phyloP scores from a whole-genome alignment of 1,140 invertebrate species.

The Zaprionus davidi region DNA sequence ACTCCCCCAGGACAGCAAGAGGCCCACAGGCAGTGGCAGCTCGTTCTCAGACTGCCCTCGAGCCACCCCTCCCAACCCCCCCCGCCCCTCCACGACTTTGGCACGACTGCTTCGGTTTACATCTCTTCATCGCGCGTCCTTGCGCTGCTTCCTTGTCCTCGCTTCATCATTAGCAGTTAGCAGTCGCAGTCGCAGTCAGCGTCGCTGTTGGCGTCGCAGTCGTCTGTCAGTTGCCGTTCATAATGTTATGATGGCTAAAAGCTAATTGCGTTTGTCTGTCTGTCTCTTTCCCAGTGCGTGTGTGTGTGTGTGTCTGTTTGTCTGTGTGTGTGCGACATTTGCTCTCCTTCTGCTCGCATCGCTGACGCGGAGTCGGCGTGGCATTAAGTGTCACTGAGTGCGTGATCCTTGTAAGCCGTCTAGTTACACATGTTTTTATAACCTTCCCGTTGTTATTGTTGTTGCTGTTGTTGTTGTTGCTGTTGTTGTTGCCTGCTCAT shows the following conservation, averaged over 20 bases:
- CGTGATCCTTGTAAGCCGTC: conserved; percentile 81
- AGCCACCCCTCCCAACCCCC: background rate
- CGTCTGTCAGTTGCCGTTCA: conserved; percentile 71
- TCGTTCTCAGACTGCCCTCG: background rate
- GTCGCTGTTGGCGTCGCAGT: conserved; percentile 47
- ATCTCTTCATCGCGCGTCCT: conserved; percentile 21
- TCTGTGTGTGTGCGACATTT: conserved; percentile 63
- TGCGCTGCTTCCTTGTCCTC: conserved; percentile 22
- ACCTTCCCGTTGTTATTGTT: conserved; percentile 52
- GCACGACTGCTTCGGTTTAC: conserved; percentile 41
- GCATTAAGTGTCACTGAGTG: conserved; percentile 81
- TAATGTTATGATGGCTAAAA: conserved; percentile 83
- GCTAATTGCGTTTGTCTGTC: conserved; percentile 80
- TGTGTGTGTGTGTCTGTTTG: background rate
- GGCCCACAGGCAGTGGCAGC: background rate
- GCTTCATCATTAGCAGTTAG: conserved; percentile 72
- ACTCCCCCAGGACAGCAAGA: background rate
- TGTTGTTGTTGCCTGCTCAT: conserved; percentile 18
- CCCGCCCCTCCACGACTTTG: too few species aligned
- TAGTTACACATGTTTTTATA: conserved; percentile 82
- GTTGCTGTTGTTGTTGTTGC: conserved; percentile 3
- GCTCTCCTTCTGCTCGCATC: conserved; percentile 36
- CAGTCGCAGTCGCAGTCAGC: conserved; percentile 18
- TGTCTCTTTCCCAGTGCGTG: background rate
- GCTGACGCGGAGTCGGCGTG: conserved; percentile 32